Evolutionary conservation across 1,140 invertebrate species (phyloP).

Genomic region (Drosophila truncata): DNA sequence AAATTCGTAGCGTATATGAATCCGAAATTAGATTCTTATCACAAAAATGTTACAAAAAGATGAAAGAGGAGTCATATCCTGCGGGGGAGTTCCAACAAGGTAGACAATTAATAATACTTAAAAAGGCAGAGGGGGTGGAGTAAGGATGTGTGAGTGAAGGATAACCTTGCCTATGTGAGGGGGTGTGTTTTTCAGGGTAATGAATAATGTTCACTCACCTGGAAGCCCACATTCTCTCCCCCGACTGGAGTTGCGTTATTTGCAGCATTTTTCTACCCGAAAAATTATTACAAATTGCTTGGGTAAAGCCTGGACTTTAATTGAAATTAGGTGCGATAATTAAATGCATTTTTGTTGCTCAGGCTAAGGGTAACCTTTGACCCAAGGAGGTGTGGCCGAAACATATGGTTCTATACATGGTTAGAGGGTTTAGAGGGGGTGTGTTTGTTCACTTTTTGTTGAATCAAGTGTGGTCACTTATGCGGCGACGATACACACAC

Average conservation of each 20-base stretch:
- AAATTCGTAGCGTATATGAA: slow-evolving; percentile 50
- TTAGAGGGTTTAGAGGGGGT: slow-evolving; percentile 3
- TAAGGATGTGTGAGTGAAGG: slow-evolving; percentile 31
- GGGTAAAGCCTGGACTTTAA: slow-evolving; percentile 61
- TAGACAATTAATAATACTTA: slow-evolving; percentile 83
- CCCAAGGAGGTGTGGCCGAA: slow-evolving; percentile 18
- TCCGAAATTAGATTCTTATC: slow-evolving; percentile 69
- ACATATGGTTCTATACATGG: slow-evolving; percentile 19
- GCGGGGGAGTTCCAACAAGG: slow-evolving; percentile 62
- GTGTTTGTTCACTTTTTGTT: slow-evolving; percentile 28
- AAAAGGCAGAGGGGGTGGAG: slow-evolving; percentile 60
- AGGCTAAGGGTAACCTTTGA: slow-evolving; percentile 30
- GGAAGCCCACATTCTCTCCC: slow-evolving; percentile 33
- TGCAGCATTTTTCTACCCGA: slow-evolving; percentile 47
- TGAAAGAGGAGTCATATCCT: slow-evolving; percentile 51
- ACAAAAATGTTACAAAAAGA: slow-evolving; percentile 28
- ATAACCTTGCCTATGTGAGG: slow-evolving; percentile 12
- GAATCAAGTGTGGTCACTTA: slow-evolving; percentile 56
- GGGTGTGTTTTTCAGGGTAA: slow-evolving; percentile 49
- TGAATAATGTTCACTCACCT: slow-evolving; percentile 82
- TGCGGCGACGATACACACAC: slow-evolving; percentile 32
- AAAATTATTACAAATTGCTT: slow-evolving; percentile 73
- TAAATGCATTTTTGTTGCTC: slow-evolving; percentile 61
- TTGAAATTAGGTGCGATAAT: slow-evolving; percentile 80
- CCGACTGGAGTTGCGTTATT: slow-evolving; percentile 58